Evolutionary conservation across 2,797 vertebrate genomes (phyloP).

Genomic region (Tragopan temminckii): DNA sequence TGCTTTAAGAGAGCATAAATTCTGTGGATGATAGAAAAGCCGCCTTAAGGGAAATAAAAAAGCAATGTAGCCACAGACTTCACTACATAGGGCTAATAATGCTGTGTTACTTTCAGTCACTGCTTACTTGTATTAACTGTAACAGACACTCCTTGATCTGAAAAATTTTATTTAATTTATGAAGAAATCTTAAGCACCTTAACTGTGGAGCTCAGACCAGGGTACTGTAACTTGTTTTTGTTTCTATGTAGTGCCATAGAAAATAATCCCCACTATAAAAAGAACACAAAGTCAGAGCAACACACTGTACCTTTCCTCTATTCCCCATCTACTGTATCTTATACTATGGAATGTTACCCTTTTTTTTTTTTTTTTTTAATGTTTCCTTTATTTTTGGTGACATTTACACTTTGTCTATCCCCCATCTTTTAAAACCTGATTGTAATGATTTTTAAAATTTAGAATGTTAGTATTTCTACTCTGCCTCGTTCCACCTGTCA

Average conservation of each 20-base stretch:
- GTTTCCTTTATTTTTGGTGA: background rate
- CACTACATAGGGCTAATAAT: constrained; percentile 2
- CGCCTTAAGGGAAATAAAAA: constrained; percentile 44
- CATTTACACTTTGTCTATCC: constrained; percentile 24
- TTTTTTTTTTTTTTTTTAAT: background rate
- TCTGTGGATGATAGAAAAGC: constrained; percentile 22
- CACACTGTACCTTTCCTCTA: background rate
- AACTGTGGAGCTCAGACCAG: background rate
- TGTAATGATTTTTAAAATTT: background rate
- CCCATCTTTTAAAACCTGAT: constrained; percentile 11
- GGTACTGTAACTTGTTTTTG: background rate
- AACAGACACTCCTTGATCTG: background rate
- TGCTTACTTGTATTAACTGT: constrained; percentile 21
- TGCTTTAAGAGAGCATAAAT: constrained; percentile 31
- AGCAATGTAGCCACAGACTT: constrained; percentile 19
- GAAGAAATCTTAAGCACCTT: constrained; percentile 16
- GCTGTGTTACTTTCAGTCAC: constrained; percentile 19
- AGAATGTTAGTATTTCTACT: constrained; percentile 27
- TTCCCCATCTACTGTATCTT: background rate
- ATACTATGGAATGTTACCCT: background rate
- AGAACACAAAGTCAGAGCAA: background rate
- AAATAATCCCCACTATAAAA: background rate
- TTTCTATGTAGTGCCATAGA: background rate
- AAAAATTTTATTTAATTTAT: background rate
- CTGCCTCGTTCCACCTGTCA: background rate